Conservation (phyloP, 2,888 invertebrate species). For the Caenorhabditis becei region DNA sequence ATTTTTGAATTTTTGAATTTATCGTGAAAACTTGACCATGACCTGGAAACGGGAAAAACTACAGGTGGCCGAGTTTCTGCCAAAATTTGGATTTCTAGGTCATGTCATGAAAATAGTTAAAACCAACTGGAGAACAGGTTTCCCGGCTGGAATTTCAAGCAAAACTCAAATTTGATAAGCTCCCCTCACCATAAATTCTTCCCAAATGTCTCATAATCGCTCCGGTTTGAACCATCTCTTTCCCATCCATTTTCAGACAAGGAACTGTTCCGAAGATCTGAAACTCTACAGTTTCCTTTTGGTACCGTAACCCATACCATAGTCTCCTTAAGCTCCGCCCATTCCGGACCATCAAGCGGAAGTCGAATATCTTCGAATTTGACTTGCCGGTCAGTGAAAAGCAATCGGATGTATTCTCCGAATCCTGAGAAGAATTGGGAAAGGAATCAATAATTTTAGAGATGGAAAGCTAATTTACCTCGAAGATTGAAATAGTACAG, state of each 20-base stretch:
- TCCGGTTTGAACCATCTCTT: conserved; percentile 43
- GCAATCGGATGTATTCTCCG: conserved; percentile 55
- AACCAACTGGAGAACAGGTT: conserved; percentile 21
- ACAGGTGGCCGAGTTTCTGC: too few species aligned
- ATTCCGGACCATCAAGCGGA: conserved; percentile 13
- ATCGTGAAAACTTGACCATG: too few species aligned
- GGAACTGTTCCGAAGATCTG: conserved; percentile 41
- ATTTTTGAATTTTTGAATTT: too few species aligned
- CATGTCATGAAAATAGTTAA: too few species aligned
- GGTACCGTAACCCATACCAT: conserved; percentile 10
- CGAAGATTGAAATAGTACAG: conserved; percentile 24
- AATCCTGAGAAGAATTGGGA: conserved; percentile 25
- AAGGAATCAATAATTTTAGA: too few species aligned
- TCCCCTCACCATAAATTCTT: too few species aligned
- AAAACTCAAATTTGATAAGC: too few species aligned
- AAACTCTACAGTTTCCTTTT: not conserved
- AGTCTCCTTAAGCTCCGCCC: conserved; percentile 35
- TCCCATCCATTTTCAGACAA: conserved; percentile 31
- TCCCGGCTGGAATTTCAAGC: too few species aligned
- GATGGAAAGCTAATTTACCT: not conserved
- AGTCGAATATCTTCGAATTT: conserved; percentile 38
- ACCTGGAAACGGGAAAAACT: too few species aligned
- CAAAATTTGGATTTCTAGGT: too few species aligned
- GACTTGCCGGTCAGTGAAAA: conserved; percentile 28
- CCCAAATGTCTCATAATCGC: conserved; percentile 57